Evolutionary conservation across 2,888 invertebrate genomes (phyloP).

Genomic region (Nephrotoma guestfalica): DNA sequence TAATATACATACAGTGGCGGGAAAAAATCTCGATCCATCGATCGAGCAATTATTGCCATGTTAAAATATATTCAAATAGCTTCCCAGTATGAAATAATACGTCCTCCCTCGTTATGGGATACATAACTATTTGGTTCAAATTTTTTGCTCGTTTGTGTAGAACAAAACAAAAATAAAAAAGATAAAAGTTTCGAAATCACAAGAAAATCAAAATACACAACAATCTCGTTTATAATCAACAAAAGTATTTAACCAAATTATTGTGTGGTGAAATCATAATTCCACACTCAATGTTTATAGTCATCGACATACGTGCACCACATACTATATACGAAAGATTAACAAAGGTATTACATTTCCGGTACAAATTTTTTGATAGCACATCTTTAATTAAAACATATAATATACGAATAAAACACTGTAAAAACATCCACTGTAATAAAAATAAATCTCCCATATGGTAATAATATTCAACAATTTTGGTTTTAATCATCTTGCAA

Average conservation of each 20-base stretch:
- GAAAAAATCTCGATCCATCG: too few species aligned
- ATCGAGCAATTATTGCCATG: too few species aligned
- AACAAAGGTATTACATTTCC: not conserved
- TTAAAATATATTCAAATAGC: too few species aligned
- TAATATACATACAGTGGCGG: too few species aligned
- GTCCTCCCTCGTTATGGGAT: too few species aligned
- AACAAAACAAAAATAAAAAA: not conserved
- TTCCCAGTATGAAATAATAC: too few species aligned
- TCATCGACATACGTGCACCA: not conserved
- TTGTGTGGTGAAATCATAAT: not conserved
- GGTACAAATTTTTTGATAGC: not conserved
- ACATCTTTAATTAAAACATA: not conserved
- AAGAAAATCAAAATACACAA: not conserved
- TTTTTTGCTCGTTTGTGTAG: too few species aligned
- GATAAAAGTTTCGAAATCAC: not conserved
- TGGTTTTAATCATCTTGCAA: not conserved
- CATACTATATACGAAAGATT: too few species aligned
- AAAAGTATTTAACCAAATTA: not conserved
- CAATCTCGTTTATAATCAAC: not conserved
- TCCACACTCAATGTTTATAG: not conserved
- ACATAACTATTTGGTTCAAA: too few species aligned
- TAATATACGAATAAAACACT: not conserved
- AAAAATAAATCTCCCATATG: not conserved
- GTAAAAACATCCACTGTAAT: not conserved
- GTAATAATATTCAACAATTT: not conserved